Evolutionary conservation across 2,888 invertebrate species (phyloP), one percentile per base, ranked within the genome.

Genomic region (Acrobasis suavella): DNA sequence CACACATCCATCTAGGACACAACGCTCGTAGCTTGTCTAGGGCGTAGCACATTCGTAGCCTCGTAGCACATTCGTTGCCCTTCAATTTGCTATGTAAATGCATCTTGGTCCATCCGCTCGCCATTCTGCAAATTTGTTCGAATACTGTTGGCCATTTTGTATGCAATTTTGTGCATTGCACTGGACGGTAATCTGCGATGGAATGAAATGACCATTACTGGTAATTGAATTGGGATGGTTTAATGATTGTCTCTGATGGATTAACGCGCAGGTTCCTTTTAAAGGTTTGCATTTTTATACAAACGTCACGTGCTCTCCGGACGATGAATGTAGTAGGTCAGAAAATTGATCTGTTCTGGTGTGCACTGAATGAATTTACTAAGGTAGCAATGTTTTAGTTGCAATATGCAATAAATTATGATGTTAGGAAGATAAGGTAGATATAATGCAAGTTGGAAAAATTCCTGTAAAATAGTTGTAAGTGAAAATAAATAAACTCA

Each of bases 1-100:
- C 15, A 55, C 38, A 16, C 55, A 39, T 38, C 38, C 55, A 50
- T 46, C 58, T 50, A 22, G 9, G 15, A 50, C 50, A 59, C 62
- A 58, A 54, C 60, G 63, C 60, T 49, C 66, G 62, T 65, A 62
- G 66, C 66, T 60, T 7, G 32, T 32, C 62, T 64, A 67, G 65
- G 59, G 3, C 64, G 64, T 67, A 67, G 67, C 64, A 42, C 54
- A 61, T 32, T 32, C 63, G 68, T 67, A 64, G 67, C 63, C 62
- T 62, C 69, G 68, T 66, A 69, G 74, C 72, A 65, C 71, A 71
- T 71, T 74, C 81, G 82, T 82, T 80, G 86, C 86, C 89, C 89
- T 88, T 89, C 89, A 91, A 91, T 91, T 91, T 90, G 87, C 81
- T 89, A 91, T 91, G 91, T 88, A 89, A 91, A 91, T 91, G 83